These are phyloP conservation scores for Drosophila atripex DNA, from an alignment of 2,888 invertebrate genomes.

Conservation along the genomic window DNA sequence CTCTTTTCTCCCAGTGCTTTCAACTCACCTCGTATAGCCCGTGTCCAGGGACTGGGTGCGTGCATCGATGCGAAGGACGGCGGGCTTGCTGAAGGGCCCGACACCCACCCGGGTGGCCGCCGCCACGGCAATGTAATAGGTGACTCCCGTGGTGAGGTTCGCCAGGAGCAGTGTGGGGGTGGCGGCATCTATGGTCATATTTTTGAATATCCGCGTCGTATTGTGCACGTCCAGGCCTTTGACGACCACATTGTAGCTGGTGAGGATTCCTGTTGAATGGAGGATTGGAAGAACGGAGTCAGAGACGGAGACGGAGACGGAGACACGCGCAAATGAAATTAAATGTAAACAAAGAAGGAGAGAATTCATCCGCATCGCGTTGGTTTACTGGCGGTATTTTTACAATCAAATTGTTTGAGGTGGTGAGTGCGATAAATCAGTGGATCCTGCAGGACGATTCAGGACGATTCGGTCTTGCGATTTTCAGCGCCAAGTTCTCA, in stretches of 20 bases:
- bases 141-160: conserved; percentile 91
- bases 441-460: background rate
- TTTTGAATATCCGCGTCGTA: conserved; percentile 86
- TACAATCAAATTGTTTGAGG: conserved; percentile 20
- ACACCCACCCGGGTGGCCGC: conserved; percentile 92
- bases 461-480: background rate
- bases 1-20: background rate
- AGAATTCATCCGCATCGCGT: conserved; percentile 22
- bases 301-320: conserved; percentile 25
- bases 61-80: conserved; percentile 86
- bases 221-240: conserved; percentile 86
- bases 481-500: background rate
- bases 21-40: conserved; percentile 81
- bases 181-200: conserved; percentile 89
- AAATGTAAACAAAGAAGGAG: conserved; percentile 57
- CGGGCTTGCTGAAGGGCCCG: conserved; percentile 91
- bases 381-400: conserved; percentile 12
- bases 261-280: conserved; percentile 85
- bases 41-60: conserved; percentile 85
- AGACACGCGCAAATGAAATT: conserved; percentile 58
- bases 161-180: conserved; percentile 90
- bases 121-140: conserved; percentile 93
- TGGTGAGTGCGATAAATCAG: conserved; percentile 6
- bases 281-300: conserved; percentile 2
- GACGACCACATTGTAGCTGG: conserved; percentile 91